phyloP scores from a whole-genome alignment of 2,888 invertebrate species.

The Ochropacha duplaris region DNA sequence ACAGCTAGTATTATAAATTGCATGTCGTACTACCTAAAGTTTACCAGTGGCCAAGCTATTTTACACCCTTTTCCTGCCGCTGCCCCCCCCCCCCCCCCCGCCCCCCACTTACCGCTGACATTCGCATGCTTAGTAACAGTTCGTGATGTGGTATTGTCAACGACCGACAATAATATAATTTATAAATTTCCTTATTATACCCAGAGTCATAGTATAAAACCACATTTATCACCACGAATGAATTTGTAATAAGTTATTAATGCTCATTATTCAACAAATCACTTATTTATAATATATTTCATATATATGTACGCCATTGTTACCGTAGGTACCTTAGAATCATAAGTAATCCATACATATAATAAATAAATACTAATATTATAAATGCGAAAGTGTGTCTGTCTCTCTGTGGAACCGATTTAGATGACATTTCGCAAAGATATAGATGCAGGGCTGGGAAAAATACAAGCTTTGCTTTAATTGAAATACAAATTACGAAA shows the following conservation, averaged over 20 bases:
- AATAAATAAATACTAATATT: no score
- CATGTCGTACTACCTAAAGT: background rate
- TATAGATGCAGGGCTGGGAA: no score
- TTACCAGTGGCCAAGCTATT: background rate
- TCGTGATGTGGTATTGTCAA: background rate
- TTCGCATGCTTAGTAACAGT: background rate
- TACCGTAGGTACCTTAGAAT: no score
- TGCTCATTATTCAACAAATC: background rate
- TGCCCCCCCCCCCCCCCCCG: background rate
- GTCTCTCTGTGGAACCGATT: no score
- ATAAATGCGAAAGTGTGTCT: no score
- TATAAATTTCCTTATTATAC: background rate
- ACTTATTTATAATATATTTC: no score
- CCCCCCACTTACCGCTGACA: background rate
- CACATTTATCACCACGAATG: background rate
- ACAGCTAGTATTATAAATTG: no score
- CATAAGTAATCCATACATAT: no score
- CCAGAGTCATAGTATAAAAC: background rate
- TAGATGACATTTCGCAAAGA: no score
- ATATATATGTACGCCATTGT: no score
- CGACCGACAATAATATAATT: background rate
- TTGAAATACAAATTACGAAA: no score
- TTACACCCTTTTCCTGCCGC: background rate
- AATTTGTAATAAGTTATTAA: background rate
- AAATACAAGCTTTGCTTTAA: no score